phyloP scores from a whole-genome alignment of 2,797 vertebrate species.

The Balearica regulorum region DNA sequence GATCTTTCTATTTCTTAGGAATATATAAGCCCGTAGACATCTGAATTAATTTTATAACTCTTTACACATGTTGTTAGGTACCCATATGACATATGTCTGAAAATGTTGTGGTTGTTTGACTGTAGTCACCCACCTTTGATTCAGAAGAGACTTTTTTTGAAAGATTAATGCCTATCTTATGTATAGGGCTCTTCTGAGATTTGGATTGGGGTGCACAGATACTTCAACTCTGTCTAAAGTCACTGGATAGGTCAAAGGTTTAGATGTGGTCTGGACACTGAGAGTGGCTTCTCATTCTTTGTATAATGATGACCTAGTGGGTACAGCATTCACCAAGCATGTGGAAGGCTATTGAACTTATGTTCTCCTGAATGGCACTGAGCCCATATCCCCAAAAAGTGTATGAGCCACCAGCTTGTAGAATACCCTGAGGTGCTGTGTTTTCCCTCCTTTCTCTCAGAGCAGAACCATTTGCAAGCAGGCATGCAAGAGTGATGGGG shows the following conservation, averaged over 20 bases:
- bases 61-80: not conserved
- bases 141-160: not conserved
- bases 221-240: not conserved
- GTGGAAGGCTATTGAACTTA: not conserved
- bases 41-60: not conserved
- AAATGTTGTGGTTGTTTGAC: not conserved
- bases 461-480: not conserved
- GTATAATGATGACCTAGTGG: rapidly evolving
- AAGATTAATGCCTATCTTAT: not conserved
- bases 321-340: not conserved
- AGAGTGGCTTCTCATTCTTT: not conserved
- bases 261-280: not conserved
- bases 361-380: not conserved
- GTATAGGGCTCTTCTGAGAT: not conserved
- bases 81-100: not conserved
- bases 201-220: not conserved
- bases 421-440: not conserved
- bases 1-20: not conserved
- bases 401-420: not conserved
- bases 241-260: not conserved
- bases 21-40: not conserved
- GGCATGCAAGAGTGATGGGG: no score
- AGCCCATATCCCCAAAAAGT: not conserved
- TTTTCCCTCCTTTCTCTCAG: not conserved
- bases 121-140: not conserved